Conservation (phyloP, 2,888 invertebrate genomes). For the Amblyteles armatorius region DNA sequence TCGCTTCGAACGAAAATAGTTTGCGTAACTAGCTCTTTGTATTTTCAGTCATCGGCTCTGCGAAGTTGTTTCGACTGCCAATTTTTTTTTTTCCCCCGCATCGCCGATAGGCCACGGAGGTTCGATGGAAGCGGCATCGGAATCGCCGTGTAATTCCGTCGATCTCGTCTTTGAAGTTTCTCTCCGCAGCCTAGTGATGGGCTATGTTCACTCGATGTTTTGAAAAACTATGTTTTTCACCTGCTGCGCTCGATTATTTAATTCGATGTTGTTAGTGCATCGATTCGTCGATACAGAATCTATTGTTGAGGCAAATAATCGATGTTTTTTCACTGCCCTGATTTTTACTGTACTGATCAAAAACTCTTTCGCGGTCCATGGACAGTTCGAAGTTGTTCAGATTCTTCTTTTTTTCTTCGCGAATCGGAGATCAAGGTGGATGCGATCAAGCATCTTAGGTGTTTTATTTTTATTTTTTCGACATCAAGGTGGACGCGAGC, state of each 20-base stretch:
- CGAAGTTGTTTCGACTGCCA: neutral
- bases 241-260: too few species aligned
- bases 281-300: too few species aligned
- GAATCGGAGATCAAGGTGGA: slow-evolving; percentile 39
- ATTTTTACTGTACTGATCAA: too few species aligned
- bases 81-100: neutral
- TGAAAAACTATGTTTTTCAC: too few species aligned
- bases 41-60: neutral
- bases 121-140: slow-evolving; percentile 38
- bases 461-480: neutral
- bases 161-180: slow-evolving; percentile 28
- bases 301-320: too few species aligned
- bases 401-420: too few species aligned
- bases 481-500: slow-evolving; percentile 40
- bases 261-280: too few species aligned
- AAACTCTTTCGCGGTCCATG: too few species aligned
- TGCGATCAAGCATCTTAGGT: neutral
- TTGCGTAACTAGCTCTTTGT: neutral
- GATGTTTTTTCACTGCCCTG: too few species aligned
- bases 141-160: slow-evolving; percentile 22
- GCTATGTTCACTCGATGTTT: too few species aligned
- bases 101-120: neutral
- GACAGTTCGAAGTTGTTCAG: too few species aligned
- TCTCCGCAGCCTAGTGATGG: too few species aligned
- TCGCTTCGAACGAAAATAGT: neutral